Base-by-base conservation (phyloP, 2,113 vertebrate genomes). In the Channa argus region DNA sequence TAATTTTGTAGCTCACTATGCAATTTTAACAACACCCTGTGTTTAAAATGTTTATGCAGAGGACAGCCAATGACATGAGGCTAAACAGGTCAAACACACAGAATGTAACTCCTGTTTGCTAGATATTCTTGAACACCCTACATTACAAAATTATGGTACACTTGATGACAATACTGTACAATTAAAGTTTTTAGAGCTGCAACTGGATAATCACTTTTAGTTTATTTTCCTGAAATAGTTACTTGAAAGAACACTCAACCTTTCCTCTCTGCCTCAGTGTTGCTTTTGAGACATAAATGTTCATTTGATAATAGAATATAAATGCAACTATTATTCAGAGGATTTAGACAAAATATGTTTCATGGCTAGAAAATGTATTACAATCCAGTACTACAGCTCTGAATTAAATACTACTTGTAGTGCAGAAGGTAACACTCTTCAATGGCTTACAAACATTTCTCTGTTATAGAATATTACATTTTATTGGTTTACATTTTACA, bases 1-100 rank as follows among this genome's bases (percentile, higher is more conserved):
- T 64, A 13, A 74, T 79, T 74, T 82, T 71, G 11, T 49, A 50
- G 15, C 47, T 65, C 63, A 39, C 52, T n/a, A 33, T 67, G 55
- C 45, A 81, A 61, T 69, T 80, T 70, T 34, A 39, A 61, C 54
- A n/a, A 44, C 33, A 66, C 62, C 15, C 50, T 44, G 51, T 65
- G 61, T 63, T 82, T 75, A 46, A 77, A 65, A 64, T 72, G 37
- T 47, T 55, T 37, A 15, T 63, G 50, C 70, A 44, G 12, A 8
- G 47, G 36, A 24, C 33, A 45, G 13, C 9, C 5, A 63, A 24
- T 24, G 47, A 62, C 15, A 61, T 37, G 8, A 59, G 58, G 9
- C 38, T 53, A 0, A 43, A 4, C 45, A 3, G 53, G 54, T 50
- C 15, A 59, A 13, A 61, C 24, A 51, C 12, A 45, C 2, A 6